Evolutionary conservation across 1,140 invertebrate species (phyloP).

Genomic region (Sipha flava): DNA sequence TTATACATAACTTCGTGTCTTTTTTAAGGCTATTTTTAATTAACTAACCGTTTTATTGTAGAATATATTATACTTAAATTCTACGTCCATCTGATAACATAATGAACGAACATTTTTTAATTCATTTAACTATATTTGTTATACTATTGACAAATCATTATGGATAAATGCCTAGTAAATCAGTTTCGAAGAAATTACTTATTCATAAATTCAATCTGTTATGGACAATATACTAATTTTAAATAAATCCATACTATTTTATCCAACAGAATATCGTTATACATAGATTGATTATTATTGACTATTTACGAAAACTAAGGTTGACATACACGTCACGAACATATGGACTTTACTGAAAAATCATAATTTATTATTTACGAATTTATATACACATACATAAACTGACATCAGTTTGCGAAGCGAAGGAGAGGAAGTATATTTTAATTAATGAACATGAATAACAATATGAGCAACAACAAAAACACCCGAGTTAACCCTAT

Average conservation of each 20-base stretch:
- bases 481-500: background rate
- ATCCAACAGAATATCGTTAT: background rate
- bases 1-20: no score
- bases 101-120: no score
- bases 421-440: background rate
- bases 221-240: background rate
- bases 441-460: slow-evolving; percentile 25
- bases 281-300: background rate
- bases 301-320: background rate
- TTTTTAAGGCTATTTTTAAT: no score
- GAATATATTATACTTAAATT: no score
- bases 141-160: no score
- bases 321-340: background rate
- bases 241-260: background rate
- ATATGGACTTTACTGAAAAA: background rate
- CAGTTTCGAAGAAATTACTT: background rate
- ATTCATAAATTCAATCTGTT: background rate
- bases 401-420: background rate
- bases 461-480: slow-evolving; percentile 1
- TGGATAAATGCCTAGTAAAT: no score
- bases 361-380: background rate
- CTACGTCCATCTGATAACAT: no score
- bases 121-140: no score
- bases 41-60: no score
- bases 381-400: background rate